Percentiles rank a stretch among this genome's conserved stretches.
Evolutionary conservation across 2,888 invertebrate species (phyloP).

Genomic region (Tetragnatha montana): DNA sequence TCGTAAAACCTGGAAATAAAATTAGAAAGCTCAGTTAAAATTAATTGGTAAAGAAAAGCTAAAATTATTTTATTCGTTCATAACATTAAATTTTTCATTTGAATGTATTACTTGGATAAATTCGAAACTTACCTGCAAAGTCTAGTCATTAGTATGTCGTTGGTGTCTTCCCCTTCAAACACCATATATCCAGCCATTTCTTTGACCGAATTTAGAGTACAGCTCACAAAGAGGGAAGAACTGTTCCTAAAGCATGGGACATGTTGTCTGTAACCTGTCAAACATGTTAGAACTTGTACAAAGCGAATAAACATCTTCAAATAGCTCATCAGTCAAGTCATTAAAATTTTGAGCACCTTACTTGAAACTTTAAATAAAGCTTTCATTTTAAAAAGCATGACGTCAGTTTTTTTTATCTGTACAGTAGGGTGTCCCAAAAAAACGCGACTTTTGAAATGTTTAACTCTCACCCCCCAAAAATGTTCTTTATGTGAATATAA

Average conservation of each 20-base stretch:
- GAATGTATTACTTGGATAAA: no score
- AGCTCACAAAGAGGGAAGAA: not conserved
- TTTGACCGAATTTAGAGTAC: not conserved
- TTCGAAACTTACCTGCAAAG: not conserved
- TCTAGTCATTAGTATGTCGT: not conserved
- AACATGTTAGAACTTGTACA: not conserved
- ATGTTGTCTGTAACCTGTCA: not conserved
- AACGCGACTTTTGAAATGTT: no score
- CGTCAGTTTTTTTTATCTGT: no score
- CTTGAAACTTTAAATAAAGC: no score
- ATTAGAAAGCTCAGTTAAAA: not conserved
- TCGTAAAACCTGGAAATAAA: conserved; percentile 29
- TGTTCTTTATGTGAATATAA: no score
- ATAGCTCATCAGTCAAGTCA: no score
- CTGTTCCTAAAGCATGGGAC: not conserved
- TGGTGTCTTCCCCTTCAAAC: not conserved
- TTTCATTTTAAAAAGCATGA: no score
- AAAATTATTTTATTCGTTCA: not conserved
- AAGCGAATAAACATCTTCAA: no score
- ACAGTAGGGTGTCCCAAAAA: no score
- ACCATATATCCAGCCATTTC: not conserved
- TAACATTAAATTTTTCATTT: no score
- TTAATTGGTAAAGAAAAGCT: not conserved
- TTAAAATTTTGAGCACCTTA: no score
- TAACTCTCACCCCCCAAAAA: no score